phyloP scores from a whole-genome alignment of 2,888 invertebrate species.

The Vesta saturnalis region DNA sequence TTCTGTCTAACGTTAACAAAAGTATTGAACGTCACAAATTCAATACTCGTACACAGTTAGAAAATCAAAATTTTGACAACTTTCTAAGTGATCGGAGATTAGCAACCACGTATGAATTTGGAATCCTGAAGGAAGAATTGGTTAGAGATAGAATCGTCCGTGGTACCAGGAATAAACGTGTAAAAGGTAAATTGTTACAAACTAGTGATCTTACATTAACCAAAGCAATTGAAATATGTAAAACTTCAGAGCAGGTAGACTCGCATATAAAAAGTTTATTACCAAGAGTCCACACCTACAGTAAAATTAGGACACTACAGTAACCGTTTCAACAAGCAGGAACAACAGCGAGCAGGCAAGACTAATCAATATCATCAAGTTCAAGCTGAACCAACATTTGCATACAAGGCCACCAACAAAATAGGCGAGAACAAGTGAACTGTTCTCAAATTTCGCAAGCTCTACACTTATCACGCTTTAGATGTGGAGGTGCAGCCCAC shows the following conservation, averaged over 20 bases:
- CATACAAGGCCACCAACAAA: not conserved
- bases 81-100: not conserved
- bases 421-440: not conserved
- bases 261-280: not conserved
- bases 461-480: not conserved
- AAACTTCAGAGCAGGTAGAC: not conserved
- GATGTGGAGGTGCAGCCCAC: slow-evolving; percentile 1
- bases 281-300: not conserved
- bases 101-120: not conserved
- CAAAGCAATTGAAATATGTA: too few species aligned
- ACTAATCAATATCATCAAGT: not conserved
- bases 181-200: not conserved
- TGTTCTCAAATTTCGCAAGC: not conserved
- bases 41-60: not conserved
- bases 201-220: too few species aligned
- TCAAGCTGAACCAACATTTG: not conserved
- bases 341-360: not conserved
- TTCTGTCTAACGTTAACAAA: too few species aligned
- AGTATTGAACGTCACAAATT: too few species aligned
- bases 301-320: not conserved
- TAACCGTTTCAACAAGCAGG: not conserved
- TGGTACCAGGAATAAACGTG: not conserved
- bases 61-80: not conserved
- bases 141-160: not conserved
- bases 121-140: not conserved